Evolutionary conservation across 2,113 vertebrate genomes (phyloP), one percentile per base, ranked within the genome.

Genomic region (Planiliza haematocheilus): DNA sequence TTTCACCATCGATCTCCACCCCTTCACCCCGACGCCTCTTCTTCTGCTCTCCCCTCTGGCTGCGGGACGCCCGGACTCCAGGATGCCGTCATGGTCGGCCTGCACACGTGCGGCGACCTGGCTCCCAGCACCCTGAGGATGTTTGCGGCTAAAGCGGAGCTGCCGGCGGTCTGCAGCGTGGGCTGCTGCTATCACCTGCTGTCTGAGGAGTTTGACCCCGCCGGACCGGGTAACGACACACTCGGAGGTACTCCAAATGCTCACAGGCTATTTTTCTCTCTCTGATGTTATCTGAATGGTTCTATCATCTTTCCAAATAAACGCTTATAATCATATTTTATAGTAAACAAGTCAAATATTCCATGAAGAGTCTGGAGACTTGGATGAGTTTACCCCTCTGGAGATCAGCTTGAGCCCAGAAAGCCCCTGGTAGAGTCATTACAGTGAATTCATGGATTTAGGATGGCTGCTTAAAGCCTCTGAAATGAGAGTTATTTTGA

Each of bases 121-220:
- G 96, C 96, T 79, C 75, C 93, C 48, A 94, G 92, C 88, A 93
- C 83, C 7, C 86, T 94, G 85, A 88, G 90, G 62, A 97, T 99
- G 92, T 99, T 98, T 88, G 81, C 87, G 86, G 91, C 94, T 62
- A 96, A 95, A 52, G 85, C 68, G 57, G 96, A 98, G 94, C 93
- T 98, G 82, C 93, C 91, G 46, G 96, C 96, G 0, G 94, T 98
- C 83, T 99, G 98, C 89, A 97, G 95, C 65, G 97, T 99, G 53
- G 96, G 97, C 70, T 99, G 98, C 90, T 99, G 98, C 90, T 99
- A 99, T 86, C 97, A 99, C 89, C 95, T 99, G 61, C 93, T 99
- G 79, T 95, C 97, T 77, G 98, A 99, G 91, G 94, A 97, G 89
- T 96, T 95, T 91, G 95, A 97, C 92, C 91, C 85, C 12, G 85